These are phyloP conservation scores for Loripinus fragilis DNA, from an alignment of 2,888 invertebrate species.

Conservation along the genomic window DNA sequence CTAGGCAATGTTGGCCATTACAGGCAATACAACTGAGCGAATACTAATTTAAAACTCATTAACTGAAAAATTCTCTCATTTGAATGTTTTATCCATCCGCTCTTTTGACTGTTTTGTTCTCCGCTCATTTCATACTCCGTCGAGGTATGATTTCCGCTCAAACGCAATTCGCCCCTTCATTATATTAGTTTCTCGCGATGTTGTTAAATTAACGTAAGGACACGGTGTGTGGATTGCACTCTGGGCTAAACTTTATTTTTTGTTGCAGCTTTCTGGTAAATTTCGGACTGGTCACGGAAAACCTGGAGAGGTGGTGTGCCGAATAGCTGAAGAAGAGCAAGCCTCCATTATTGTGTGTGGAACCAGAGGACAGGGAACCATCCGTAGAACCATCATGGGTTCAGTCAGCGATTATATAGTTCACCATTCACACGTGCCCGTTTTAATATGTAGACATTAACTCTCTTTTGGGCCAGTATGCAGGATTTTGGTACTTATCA, in stretches of 20 bases:
- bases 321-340: neutral
- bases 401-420: constrained; percentile 6
- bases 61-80: neutral
- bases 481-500: no score
- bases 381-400: neutral
- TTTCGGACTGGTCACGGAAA: neutral
- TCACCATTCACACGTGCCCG: neutral
- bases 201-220: no score
- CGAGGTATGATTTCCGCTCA: no score
- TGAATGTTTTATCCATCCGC: no score
- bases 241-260: neutral
- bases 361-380: neutral
- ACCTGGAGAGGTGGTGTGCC: neutral
- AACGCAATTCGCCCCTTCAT: no score
- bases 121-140: no score
- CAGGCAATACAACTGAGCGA: no score
- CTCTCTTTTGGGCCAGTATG: no score
- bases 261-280: neutral
- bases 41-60: neutral
- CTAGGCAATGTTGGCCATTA: no score
- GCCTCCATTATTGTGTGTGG: neutral
- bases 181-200: no score
- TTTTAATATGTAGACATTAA: constrained; percentile 3
- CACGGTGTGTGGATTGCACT: neutral
- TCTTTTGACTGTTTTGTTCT: no score